A percentile compares a stretch with the other conserved stretches of the same genome.
Conservation (phyloP, 2,113 vertebrate species). For the Podilymbus podiceps region DNA sequence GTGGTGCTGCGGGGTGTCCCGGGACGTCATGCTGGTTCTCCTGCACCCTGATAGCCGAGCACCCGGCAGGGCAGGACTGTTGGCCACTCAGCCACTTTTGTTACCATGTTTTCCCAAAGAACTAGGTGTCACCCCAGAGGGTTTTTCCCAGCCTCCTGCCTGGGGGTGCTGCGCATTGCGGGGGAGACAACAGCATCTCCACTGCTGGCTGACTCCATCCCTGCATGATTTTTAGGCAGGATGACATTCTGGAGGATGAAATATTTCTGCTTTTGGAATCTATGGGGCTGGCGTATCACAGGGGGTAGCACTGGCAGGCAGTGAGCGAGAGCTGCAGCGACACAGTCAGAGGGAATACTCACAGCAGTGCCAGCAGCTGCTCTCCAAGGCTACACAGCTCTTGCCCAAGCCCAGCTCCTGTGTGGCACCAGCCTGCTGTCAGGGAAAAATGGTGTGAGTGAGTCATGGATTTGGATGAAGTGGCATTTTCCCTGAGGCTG, state of each 20-base stretch:
- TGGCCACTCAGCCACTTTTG: rapidly evolving
- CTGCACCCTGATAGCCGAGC: rapidly evolving
- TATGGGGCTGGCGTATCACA: neutral
- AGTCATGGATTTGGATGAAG: neutral
- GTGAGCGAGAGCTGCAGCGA: neutral
- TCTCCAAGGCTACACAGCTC: neutral
- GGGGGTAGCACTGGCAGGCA: neutral
- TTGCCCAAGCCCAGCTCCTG: neutral
- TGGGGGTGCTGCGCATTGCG: neutral
- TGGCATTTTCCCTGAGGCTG: rapidly evolving
- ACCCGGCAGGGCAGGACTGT: neutral
- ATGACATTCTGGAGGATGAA: neutral
- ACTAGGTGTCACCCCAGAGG: neutral
- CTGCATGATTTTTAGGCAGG: neutral
- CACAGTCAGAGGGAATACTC: rapidly evolving
- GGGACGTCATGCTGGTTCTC: neutral
- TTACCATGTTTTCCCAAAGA: neutral
- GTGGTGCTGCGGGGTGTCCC: rapidly evolving
- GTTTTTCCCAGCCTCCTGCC: neutral
- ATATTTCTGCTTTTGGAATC: neutral
- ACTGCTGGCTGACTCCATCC: neutral
- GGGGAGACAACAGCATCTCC: neutral
- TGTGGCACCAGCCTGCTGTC: neutral
- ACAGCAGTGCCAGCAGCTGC: neutral
- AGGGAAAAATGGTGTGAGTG: neutral